Evolutionary conservation across 2,797 vertebrate genomes (phyloP).

Genomic region (Channa striata): DNA sequence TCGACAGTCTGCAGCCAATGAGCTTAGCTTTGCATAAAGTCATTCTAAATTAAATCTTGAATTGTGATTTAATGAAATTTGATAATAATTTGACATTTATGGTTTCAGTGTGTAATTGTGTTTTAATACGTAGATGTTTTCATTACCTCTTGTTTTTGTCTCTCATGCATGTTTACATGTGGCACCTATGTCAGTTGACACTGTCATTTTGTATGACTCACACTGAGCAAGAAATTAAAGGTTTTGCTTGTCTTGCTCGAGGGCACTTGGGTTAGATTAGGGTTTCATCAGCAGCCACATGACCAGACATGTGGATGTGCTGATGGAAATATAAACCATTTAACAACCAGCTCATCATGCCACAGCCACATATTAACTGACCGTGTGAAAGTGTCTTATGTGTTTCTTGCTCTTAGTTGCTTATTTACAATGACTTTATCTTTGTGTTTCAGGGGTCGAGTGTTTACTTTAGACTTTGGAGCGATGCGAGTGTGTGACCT

Average conservation of each 20-base stretch:
- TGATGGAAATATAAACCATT: conserved; percentile 54
- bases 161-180: conserved; percentile 14
- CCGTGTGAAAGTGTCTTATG: conserved; percentile 1
- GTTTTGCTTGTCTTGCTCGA: conserved; percentile 50
- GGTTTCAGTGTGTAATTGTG: conserved; percentile 5
- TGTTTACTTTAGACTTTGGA: conserved; percentile 93
- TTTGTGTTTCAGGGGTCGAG: conserved; percentile 87
- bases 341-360: conserved; percentile 50
- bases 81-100: neutral
- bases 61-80: neutral
- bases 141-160: conserved; percentile 2
- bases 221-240: conserved; percentile 40
- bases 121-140: neutral
- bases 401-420: neutral
- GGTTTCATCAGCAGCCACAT: conserved; percentile 34
- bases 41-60: neutral
- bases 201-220: conserved; percentile 54
- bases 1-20: neutral
- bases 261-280: conserved; percentile 44
- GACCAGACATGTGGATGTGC: conserved; percentile 32
- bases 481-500: conserved; percentile 91
- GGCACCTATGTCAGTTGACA: conserved; percentile 21
- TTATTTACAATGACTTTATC: conserved; percentile 5
- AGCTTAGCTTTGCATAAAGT: conserved; percentile 3
- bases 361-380: conserved; percentile 10